Base-by-base conservation (phyloP, 2,888 invertebrate genomes). In the Camptogramma bilineatum region DNA sequence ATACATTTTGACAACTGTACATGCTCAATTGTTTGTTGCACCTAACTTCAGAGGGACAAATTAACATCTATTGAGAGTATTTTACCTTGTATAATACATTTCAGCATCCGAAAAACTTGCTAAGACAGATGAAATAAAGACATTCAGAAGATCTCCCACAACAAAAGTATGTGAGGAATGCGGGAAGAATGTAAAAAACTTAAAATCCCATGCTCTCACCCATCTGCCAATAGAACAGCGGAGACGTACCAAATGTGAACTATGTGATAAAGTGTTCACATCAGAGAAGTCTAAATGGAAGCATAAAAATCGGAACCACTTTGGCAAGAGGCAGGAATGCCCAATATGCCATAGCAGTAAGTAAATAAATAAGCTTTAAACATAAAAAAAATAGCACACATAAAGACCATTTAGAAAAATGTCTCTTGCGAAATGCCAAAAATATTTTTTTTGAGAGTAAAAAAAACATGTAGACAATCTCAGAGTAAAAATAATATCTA, bases 311-410 rank as follows among this genome's bases (percentile, higher is more conserved):
- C 75, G 79, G 2, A 88, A 86, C 74, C 93, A 93, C 73, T 76
- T 90, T 7, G 86, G 87, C 0, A 60, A 85, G 0, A 90, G 83
- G 65, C 69, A 83, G 16, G 75, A 79, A 50, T 93, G 93, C 73
- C 72, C 81, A 24, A 76, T 88, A 52, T 93, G 93, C 77, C 76
- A 83, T 62, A 92, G 90, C 80, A 78, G 93, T 92, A 68, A 74
- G 81, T 54, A 44, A 16, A 28, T 28, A 2, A 7, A 28, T 28
- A 4, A 28, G 4, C 28, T 28, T 28, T 28, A n/a, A n/a, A n/a
- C n/a, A n/a, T n/a, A n/a, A n/a, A n/a, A n/a, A n/a, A n/a, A 39
- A 2, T 1, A 39, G 39, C 28, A 28, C 5, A 28, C 7, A 8
- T 4, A 28, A 28, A 28, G 8, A 28, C 8, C 28, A 28, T n/a